Percentiles rank a stretch among this genome's conserved stretches.
These are phyloP conservation scores for Phrynocephalus vlangalii DNA, from an alignment of 2,797 vertebrate species.

Conservation along the genomic window DNA sequence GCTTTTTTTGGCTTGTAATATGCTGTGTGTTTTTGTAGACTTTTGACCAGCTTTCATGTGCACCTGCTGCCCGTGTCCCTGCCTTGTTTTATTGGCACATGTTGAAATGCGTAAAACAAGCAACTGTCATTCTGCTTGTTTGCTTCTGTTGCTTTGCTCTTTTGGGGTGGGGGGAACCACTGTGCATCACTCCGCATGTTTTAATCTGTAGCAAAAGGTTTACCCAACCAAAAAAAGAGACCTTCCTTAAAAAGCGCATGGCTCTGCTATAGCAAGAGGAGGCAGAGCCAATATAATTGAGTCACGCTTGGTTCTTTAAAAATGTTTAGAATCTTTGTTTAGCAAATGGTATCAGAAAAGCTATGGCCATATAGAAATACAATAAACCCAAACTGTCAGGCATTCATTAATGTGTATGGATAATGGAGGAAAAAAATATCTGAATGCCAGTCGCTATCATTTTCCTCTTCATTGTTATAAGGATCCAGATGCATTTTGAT, in stretches of 20 bases:
- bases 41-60: conserved; percentile 33
- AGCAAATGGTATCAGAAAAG: neutral
- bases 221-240: conserved; percentile 64
- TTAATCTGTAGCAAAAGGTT: conserved; percentile 77
- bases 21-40: conserved; percentile 34
- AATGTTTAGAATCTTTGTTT: neutral
- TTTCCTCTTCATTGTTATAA: too few relatives aligned
- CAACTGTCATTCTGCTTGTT: conserved; percentile 73
- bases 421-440: too few relatives aligned
- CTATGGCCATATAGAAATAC: too few relatives aligned
- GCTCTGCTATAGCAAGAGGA: conserved; percentile 67
- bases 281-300: conserved; percentile 57
- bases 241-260: conserved; percentile 61
- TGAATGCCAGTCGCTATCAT: too few relatives aligned
- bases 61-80: conserved; percentile 48
- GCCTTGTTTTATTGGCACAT: conserved; percentile 60
- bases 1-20: conserved; percentile 47
- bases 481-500: too few relatives aligned
- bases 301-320: neutral
- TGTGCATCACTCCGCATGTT: conserved; percentile 72
- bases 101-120: conserved; percentile 71
- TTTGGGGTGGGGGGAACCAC: conserved; percentile 47
- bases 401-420: too few relatives aligned
- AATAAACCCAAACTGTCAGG: too few relatives aligned
- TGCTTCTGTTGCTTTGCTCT: conserved; percentile 66